These are phyloP conservation scores for Xenentodon cancila DNA, from an alignment of 2,797 vertebrate species.

Conservation along the genomic window DNA sequence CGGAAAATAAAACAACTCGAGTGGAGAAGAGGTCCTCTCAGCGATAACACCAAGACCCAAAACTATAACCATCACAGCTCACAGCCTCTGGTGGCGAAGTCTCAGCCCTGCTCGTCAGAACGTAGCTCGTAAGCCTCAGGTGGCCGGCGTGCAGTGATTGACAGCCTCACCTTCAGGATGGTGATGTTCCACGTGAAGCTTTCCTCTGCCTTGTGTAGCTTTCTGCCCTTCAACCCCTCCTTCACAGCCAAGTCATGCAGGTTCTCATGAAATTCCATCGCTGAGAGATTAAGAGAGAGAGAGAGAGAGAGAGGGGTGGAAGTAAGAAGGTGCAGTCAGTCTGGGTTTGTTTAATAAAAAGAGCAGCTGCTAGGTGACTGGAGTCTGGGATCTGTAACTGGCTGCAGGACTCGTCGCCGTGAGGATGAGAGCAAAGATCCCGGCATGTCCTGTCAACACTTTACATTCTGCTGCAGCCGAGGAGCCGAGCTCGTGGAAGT, in stretches of 20 bases:
- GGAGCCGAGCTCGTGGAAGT: not conserved
- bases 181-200: constrained; percentile 99
- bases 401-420: constrained; percentile 28
- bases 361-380: constrained; percentile 30
- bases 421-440: constrained; percentile 36
- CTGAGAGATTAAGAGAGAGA: constrained; percentile 65
- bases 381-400: constrained; percentile 7
- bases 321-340: not conserved
- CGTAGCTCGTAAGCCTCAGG: no score
- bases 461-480: constrained; percentile 12
- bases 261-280: constrained; percentile 98
- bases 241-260: constrained; percentile 90
- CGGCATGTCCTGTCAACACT: constrained; percentile 27
- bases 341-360: not conserved
- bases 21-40: no score
- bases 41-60: no score
- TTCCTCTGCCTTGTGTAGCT: constrained; percentile 94
- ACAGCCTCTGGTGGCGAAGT: no score
- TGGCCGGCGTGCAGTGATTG: no score
- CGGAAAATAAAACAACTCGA: no score
- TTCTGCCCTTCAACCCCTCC: constrained; percentile 95
- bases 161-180: constrained; percentile 90
- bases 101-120: no score
- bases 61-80: no score
- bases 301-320: no score